Conservation (phyloP, 2,797 vertebrate species). For the Arnoldichthys spilopterus region DNA sequence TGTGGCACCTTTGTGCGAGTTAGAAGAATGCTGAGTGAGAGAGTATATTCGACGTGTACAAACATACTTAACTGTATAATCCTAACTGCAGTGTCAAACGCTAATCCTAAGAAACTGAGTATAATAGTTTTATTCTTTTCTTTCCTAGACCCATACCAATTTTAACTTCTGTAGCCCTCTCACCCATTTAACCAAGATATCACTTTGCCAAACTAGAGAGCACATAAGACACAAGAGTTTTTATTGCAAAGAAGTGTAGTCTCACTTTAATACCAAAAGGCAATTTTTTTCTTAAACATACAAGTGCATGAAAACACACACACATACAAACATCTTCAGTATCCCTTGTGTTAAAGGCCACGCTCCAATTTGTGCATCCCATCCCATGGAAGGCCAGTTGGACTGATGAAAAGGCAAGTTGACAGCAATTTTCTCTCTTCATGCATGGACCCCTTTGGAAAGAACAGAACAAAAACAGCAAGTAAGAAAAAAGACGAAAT, state of each 20-base stretch:
- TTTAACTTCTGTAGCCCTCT: not conserved
- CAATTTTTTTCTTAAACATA: conserved; percentile 8
- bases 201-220: not conserved
- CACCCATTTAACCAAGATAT: not conserved
- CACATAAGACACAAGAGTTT: not conserved
- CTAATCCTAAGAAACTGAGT: not conserved
- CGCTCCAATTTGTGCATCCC: conserved; percentile 69
- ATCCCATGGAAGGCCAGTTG: conserved; percentile 67
- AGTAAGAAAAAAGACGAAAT: not conserved
- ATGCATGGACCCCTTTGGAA: conserved; percentile 72
- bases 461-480: not conserved
- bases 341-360: conserved; percentile 73
- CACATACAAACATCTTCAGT: conserved; percentile 51
- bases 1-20: no score
- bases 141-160: not conserved
- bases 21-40: no score
- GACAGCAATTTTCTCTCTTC: conserved; percentile 62
- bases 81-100: no score
- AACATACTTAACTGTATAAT: no score
- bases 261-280: conserved; percentile 40
- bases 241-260: conserved; percentile 8
- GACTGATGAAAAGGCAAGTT: conserved; percentile 67
- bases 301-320: conserved; percentile 2
- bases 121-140: not conserved
- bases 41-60: no score